Percentiles rank a stretch among this genome's conserved stretches.
Evolutionary conservation across 2,888 invertebrate genomes (phyloP).

Genomic region (Saturnia pavonia): DNA sequence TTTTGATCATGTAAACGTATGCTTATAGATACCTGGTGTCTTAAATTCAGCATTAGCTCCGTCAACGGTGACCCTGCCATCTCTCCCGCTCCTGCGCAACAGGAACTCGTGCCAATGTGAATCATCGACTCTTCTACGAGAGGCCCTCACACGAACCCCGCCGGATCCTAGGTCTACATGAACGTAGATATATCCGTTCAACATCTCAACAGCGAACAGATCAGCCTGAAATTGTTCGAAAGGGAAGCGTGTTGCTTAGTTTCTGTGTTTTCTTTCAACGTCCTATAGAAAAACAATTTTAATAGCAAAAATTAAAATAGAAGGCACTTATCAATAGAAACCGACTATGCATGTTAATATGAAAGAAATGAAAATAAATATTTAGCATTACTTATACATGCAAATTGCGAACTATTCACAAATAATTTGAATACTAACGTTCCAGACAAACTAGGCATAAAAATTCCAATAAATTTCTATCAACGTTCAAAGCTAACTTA

Average conservation of each 20-base stretch:
- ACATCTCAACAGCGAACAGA: conserved; percentile 95
- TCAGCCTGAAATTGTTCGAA: conserved; percentile 84
- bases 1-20: too few species aligned
- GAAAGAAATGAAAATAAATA: conserved; percentile 36
- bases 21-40: conserved; percentile 87
- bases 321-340: conserved; percentile 48
- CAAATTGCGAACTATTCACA: conserved; percentile 58
- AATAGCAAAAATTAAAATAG: background rate
- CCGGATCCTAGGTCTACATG: conserved; percentile 97
- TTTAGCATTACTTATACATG: conserved; percentile 46
- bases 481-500: background rate
- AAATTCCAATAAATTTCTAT: conserved; percentile 41
- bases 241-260: background rate
- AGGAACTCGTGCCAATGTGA: conserved; percentile 96
- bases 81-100: conserved; percentile 90
- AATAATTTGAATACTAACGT: conserved; percentile 56
- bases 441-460: conserved; percentile 53
- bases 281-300: background rate
- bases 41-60: conserved; percentile 94
- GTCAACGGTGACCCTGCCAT: conserved; percentile 94
- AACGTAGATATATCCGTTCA: conserved; percentile 96
- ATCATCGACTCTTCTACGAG: conserved; percentile 92
- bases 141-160: conserved; percentile 91
- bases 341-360: conserved; percentile 35
- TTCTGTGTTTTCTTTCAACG: background rate